These are phyloP conservation scores for Archaeoteleia sp. DNA, from an alignment of 2,888 invertebrate species.

Conservation along the genomic window DNA sequence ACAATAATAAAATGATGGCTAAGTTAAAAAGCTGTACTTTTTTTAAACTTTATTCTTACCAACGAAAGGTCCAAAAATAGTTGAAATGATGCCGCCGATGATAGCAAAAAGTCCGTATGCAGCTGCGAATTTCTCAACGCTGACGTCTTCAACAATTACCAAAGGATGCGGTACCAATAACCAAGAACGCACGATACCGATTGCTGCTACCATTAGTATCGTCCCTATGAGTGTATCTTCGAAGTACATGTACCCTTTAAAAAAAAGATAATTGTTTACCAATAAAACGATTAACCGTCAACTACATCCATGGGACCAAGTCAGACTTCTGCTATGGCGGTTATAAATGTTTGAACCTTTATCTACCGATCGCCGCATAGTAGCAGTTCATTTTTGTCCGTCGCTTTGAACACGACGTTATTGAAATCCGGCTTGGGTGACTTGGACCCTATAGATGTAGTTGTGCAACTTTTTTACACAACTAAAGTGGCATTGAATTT, in stretches of 20 bases:
- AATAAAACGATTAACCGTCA: too few species aligned
- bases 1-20: too few species aligned
- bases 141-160: constrained; percentile 81
- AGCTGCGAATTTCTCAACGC: constrained; percentile 82
- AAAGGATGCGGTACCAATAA: constrained; percentile 84
- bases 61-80: constrained; percentile 82
- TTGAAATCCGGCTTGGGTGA: too few species aligned
- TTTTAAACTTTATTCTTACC: constrained; percentile 74
- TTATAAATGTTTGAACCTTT: too few species aligned
- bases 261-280: constrained; percentile 19
- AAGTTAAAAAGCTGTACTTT: neutral
- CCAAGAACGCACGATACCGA: constrained; percentile 83
- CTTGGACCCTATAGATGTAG: too few species aligned
- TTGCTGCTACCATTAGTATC: constrained; percentile 78
- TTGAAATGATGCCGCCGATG: constrained; percentile 81
- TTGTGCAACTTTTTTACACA: too few species aligned
- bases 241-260: constrained; percentile 79
- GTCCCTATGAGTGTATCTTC: constrained; percentile 78
- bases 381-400: too few species aligned
- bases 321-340: neutral
- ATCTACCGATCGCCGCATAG: too few species aligned
- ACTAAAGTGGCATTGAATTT: too few species aligned
- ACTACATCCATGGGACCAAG: too few species aligned
- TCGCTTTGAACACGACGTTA: too few species aligned
- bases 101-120: constrained; percentile 85